Conservation (phyloP, 2,797 vertebrate species). For the Carduelis carduelis region DNA sequence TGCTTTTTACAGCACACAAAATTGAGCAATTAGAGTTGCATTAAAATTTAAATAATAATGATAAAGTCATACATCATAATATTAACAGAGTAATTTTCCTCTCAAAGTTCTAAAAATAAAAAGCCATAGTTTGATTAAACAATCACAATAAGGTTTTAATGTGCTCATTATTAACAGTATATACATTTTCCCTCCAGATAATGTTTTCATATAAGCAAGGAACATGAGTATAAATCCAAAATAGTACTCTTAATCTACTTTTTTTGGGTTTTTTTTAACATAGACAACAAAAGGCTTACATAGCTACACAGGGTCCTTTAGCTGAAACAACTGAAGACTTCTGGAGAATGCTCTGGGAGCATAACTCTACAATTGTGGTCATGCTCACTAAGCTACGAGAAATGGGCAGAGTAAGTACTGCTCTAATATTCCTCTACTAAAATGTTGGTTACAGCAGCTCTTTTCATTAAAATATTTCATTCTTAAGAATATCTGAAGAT, state of each 20-base stretch:
- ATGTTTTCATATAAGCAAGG: slow-evolving; percentile 25
- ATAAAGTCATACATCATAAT: slow-evolving; percentile 61
- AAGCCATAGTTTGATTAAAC: slow-evolving; percentile 40
- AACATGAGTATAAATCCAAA: neutral
- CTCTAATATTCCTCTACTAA: neutral
- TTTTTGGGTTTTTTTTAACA: neutral
- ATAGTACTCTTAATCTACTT: neutral
- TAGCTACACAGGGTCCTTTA: slow-evolving; percentile 96
- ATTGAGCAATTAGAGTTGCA: slow-evolving; percentile 59
- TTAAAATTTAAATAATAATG: slow-evolving; percentile 68
- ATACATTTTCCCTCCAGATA: neutral
- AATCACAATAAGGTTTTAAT: slow-evolving; percentile 41
- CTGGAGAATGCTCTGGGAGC: slow-evolving; percentile 99
- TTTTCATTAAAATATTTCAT: neutral
- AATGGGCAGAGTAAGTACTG: slow-evolving; percentile 92
- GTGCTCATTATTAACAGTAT: slow-evolving; percentile 12
- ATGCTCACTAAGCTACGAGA: slow-evolving; percentile 99
- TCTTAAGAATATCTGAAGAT: neutral
- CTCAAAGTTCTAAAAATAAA: slow-evolving; percentile 33
- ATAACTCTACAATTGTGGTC: slow-evolving; percentile 98
- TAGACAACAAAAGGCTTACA: slow-evolving; percentile 97
- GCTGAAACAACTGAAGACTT: slow-evolving; percentile 99
- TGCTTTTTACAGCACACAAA: slow-evolving; percentile 60
- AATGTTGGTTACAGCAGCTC: neutral
- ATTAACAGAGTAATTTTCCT: slow-evolving; percentile 60